A percentile compares a stretch with the other conserved stretches of the same genome.
Evolutionary conservation across 2,113 vertebrate genomes (phyloP).

Genomic region (Malurus cyaneus): DNA sequence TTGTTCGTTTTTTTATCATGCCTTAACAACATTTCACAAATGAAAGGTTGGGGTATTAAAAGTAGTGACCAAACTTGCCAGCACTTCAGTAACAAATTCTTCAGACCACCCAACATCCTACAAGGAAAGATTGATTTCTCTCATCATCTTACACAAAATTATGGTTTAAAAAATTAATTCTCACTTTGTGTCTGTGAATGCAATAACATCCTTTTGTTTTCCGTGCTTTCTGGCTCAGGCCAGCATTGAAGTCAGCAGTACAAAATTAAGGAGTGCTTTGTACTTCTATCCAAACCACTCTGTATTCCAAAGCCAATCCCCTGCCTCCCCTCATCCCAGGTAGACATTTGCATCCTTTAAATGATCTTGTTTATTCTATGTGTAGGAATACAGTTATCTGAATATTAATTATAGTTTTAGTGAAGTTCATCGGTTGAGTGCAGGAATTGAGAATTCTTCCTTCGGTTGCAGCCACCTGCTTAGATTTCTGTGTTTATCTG

Average conservation of each 20-base stretch:
- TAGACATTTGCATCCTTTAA: constrained; percentile 74
- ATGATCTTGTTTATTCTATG: constrained; percentile 75
- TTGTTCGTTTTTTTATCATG: neutral
- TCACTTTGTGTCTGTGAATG: neutral
- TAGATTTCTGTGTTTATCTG: constrained; percentile 84
- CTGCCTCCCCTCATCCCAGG: constrained; percentile 42
- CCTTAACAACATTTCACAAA: neutral
- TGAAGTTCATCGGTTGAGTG: constrained; percentile 76
- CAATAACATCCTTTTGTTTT: neutral
- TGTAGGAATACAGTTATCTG: constrained; percentile 78
- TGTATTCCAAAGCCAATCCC: neutral
- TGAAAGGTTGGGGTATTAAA: neutral
- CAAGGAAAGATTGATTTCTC: neutral
- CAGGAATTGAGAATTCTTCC: constrained; percentile 76
- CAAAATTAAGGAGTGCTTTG: neutral
- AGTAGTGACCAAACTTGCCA: neutral
- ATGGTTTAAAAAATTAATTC: neutral
- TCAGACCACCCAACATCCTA: neutral
- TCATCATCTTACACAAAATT: neutral
- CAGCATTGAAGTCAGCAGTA: neutral
- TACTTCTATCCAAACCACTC: constrained; percentile 27
- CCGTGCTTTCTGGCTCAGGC: neutral
- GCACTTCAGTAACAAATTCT: neutral
- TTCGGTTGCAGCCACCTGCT: constrained; percentile 79
- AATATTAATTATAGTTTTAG: constrained; percentile 80